phyloP scores from a whole-genome alignment of 2,113 vertebrate genomes.

The Stegostoma tigrinum region DNA sequence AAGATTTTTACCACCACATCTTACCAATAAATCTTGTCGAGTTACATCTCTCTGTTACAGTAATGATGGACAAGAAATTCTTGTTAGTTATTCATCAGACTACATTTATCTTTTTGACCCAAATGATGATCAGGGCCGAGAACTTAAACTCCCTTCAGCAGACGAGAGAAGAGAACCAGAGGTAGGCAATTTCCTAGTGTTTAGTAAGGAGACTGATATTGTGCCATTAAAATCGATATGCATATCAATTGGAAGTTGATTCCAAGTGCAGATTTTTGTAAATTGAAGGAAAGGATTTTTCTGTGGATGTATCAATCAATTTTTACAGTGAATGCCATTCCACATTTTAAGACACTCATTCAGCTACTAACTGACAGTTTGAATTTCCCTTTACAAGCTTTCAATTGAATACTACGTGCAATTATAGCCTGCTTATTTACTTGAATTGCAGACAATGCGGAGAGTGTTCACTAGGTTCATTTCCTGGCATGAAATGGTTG shows the following conservation, averaged over 20 bases:
- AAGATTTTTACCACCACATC: slow-evolving; percentile 86
- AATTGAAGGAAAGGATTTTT: background rate
- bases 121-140: slow-evolving; percentile 86
- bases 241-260: background rate
- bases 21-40: slow-evolving; percentile 89
- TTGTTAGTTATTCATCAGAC: slow-evolving; percentile 97
- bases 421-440: no score
- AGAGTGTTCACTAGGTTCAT: no score
- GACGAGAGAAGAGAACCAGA: slow-evolving; percentile 79
- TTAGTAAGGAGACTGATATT: no score
- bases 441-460: no score
- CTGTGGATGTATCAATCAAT: background rate
- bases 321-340: no score
- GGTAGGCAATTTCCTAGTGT: slow-evolving; percentile 55
- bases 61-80: slow-evolving; percentile 88
- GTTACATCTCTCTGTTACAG: slow-evolving; percentile 97
- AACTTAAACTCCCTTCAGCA: slow-evolving; percentile 85
- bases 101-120: slow-evolving; percentile 97
- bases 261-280: background rate
- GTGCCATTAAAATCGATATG: background rate
- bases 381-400: no score
- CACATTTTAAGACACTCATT: no score
- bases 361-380: no score
- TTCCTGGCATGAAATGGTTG: no score
- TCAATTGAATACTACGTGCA: no score